Evolutionary conservation across 2,113 vertebrate species (phyloP), one percentile per base, ranked within the genome.

Genomic region (Xenus cinereus): DNA sequence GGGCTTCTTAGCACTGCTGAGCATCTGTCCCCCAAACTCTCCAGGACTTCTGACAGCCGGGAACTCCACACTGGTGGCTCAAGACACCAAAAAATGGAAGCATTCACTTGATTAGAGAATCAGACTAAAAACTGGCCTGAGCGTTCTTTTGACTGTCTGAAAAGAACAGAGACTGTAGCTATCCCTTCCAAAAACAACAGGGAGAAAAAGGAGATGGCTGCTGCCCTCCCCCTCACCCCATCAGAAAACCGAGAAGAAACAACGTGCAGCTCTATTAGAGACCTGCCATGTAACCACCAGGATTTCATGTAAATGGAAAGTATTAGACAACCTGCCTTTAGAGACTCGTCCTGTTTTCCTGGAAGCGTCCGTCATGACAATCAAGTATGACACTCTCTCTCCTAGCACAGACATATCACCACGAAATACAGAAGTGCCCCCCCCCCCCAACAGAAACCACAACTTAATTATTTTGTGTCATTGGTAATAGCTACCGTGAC

Each of bases 391-490:
- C 89, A 79, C 41, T 33, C 69, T 84, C 68, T 50, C 41, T 95
- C 84, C 86, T 20, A 66, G 81, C 89, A 79, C 35, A 74, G 84
- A 77, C 39, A 2, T 26, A 72, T 33, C 45, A 17, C 66, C 53
- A 14, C 7, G 53, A 92, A 92, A 89, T 53, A 79, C 64, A 77
- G 60, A 89, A 10, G 3, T 76, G 63, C 53, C 41, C 93, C 53
- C 59, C 53, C 59, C 91, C 80, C 91, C 85, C 89, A 89, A 79
- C 11, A 82, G 84, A 94, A 96, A 95, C 89, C 89, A 95, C 91
- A 92, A 91, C 89, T 91, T 91, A 73, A 95, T 96, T 97, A 91
- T 91, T 96, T 90, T 60, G 67, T 93, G 92, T 92, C 85, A 80
- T 10, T 87, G 75, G 90, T 80, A 95, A 91, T 43, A 95, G 77